These are phyloP conservation scores for Cherax quadricarinatus DNA, from an alignment of 1,140 invertebrate species.

Conservation along the genomic window DNA sequence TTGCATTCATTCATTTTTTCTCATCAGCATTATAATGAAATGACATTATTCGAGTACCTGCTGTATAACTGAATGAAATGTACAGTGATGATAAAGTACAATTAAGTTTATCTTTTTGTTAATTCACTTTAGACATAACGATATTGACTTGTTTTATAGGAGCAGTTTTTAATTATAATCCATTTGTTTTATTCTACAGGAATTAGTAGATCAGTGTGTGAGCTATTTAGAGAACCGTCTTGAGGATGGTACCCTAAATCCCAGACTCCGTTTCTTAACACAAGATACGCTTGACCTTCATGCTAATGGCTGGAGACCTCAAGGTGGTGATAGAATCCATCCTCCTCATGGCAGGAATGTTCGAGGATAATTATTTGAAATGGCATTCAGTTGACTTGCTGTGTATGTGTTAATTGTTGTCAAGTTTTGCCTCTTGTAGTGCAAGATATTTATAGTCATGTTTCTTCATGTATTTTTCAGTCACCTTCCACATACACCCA, in stretches of 20 bases:
- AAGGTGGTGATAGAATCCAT: constrained; percentile 31
- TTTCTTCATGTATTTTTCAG: constrained; percentile 5
- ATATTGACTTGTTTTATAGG: too few relatives aligned
- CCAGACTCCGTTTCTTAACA: constrained; percentile 34
- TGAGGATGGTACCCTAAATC: constrained; percentile 31
- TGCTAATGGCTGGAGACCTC: constrained; percentile 46
- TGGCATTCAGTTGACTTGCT: background rate
- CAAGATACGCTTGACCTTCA: constrained; percentile 45
- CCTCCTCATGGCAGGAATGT: constrained; percentile 48
- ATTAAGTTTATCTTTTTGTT: too few relatives aligned
- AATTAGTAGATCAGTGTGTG: constrained; percentile 30
- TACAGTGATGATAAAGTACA: too few relatives aligned
- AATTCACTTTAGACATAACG: too few relatives aligned
- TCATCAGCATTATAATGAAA: too few relatives aligned
- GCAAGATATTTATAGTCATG: constrained; percentile 36
- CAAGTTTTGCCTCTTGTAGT: background rate
- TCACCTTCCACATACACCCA: constrained; percentile 28
- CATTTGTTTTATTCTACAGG: background rate
- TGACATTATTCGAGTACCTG: too few relatives aligned
- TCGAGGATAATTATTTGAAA: constrained; percentile 30
- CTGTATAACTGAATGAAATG: too few relatives aligned
- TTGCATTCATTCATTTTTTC: too few relatives aligned
- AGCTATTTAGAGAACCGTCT: constrained; percentile 33
- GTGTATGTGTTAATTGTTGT: background rate
- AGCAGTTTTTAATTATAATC: background rate